Evolutionary conservation across 2,113 vertebrate species (phyloP).

Genomic region (Dermatemys mawii): DNA sequence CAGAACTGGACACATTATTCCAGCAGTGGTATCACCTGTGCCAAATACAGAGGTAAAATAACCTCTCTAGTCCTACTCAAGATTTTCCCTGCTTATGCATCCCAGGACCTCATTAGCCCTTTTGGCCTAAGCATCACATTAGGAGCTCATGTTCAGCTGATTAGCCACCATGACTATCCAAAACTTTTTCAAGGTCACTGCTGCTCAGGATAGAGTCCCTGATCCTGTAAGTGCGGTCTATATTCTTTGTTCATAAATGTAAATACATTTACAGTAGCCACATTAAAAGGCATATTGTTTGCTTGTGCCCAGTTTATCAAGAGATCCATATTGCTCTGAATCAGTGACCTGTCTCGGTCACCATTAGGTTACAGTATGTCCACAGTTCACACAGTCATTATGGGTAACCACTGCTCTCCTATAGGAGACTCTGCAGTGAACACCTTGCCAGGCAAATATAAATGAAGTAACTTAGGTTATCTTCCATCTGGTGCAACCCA

Average conservation of each 20-base stretch:
- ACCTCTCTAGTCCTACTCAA: not conserved
- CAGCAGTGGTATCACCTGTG: not conserved
- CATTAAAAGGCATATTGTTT: not conserved
- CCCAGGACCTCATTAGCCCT: not conserved
- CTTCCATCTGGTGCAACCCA: not conserved
- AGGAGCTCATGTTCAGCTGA: not conserved
- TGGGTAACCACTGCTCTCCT: rapidly evolving
- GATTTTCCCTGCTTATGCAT: not conserved
- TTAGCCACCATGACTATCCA: not conserved
- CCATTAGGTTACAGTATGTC: not conserved
- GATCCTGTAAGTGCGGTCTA: not conserved
- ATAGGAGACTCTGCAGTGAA: not conserved
- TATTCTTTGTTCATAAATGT: not conserved
- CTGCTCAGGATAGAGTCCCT: not conserved
- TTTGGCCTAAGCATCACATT: not conserved
- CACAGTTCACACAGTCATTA: rapidly evolving
- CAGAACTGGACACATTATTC: not conserved
- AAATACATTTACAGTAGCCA: not conserved
- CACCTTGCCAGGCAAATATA: not conserved
- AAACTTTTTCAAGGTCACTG: not conserved
- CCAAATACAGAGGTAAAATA: not conserved
- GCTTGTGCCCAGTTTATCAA: not conserved
- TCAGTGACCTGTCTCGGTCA: not conserved
- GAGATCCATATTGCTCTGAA: not conserved
- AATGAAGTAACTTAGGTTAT: not conserved